Base-by-base conservation (phyloP, 2,888 invertebrate genomes). In the Apomyelois bistriatella region DNA sequence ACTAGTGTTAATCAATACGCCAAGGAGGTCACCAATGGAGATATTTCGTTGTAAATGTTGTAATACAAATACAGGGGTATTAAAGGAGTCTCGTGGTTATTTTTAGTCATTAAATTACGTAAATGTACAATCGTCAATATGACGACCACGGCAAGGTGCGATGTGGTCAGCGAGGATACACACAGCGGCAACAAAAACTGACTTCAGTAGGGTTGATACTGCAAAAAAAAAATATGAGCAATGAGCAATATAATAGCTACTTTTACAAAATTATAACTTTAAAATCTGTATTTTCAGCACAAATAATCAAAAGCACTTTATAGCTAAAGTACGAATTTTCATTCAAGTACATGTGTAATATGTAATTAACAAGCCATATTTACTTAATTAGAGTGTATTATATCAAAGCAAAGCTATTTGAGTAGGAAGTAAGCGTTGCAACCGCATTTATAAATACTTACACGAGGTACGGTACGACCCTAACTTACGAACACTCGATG, bases 401-500 rank as follows among this genome's bases (percentile, higher is more conserved):
- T 69, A 74, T 72, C 62, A 57, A 69, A 72, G 61, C 53, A 52
- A 59, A 56, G 57, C 58, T 64, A 32, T 10, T 65, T 35, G 49
- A 58, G 57, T 64, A 68, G 72, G 72, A 79, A 76, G 74, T 70
- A 66, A 67, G 64, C 58, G 63, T 37, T 79, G 79, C 80, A 79
- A 74, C 60, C 62, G 61, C 74, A 75, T 85, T 82, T 81, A 82
- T 80, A 86, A 85, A 85, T 84, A 85, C 72, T 75, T 74, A 71
- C 64, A 60, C 61, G 70, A 79, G 77, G 73, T 69, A 78, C 84
- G 77, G 73, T 69, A 78, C 84, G 80, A 85, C 86, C 89, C 88
- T 83, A 87, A 80, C 65, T 83, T 82, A 82, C 81, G 71, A 81
- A 74, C 80, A 80, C 82, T 82, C 85, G 83, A 85, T 87, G 85